phyloP scores from a whole-genome alignment of 2,797 vertebrate species.

The Helostoma temminkii region DNA sequence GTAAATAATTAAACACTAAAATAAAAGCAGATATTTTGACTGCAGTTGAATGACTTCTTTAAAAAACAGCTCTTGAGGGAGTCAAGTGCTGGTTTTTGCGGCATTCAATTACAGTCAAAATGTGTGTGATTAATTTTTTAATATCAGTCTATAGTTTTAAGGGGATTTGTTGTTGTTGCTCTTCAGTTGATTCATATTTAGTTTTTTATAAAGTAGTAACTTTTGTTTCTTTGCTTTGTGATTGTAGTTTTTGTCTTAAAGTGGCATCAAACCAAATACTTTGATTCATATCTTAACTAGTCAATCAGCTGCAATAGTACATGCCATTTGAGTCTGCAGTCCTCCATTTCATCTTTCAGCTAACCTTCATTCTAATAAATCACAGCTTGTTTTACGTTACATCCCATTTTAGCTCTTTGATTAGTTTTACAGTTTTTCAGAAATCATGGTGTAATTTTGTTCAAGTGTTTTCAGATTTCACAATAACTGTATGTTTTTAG shows the following conservation, averaged over 20 bases:
- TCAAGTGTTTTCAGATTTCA: constrained; percentile 9
- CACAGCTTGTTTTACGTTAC: too few relatives aligned
- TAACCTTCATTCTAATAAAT: too few relatives aligned
- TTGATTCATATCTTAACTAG: too few relatives aligned
- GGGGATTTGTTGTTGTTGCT: background rate
- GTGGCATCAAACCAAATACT: background rate
- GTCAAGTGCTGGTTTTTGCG: too few relatives aligned
- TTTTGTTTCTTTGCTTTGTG: background rate
- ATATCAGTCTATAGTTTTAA: background rate
- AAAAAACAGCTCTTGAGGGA: background rate
- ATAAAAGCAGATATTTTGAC: background rate
- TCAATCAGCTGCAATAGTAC: too few relatives aligned
- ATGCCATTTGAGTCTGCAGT: too few relatives aligned
- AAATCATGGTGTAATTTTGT: background rate
- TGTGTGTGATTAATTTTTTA: background rate
- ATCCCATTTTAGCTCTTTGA: too few relatives aligned
- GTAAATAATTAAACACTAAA: background rate
- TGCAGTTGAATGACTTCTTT: background rate
- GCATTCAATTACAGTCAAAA: too few relatives aligned
- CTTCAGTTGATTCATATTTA: background rate
- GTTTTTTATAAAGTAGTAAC: background rate
- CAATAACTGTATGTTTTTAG: background rate
- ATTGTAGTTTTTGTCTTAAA: too few relatives aligned
- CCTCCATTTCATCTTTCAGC: too few relatives aligned
- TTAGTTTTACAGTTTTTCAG: too few relatives aligned